Evolutionary conservation across 2,888 invertebrate genomes (phyloP), one percentile per base, ranked within the genome.

Genomic region (Drosophila hawaiiensis): DNA sequence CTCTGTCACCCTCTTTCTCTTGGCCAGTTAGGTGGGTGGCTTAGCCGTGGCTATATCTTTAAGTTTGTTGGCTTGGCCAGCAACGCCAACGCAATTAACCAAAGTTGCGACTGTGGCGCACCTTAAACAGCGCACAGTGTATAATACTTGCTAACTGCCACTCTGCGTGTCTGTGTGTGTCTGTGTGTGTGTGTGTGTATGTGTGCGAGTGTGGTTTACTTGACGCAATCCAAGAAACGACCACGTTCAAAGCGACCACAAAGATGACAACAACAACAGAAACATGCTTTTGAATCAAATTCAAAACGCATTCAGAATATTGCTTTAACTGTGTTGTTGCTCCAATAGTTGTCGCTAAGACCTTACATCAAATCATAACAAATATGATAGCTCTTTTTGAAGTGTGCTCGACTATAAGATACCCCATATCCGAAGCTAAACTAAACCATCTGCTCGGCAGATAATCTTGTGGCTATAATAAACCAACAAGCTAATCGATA

Each of bases 71-170:
- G 53, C 79, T 66, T 69, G 70, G 66, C 72, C 70, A 82, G 61
- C 78, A 53, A 76, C 84, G 84, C 87, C 87, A 85, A 89, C 89
- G 84, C 84, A 85, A 89, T 89, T 85, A 89, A 85, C 84, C 73
- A 86, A 84, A 85, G 84, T 83, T 78, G 79, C 73, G 82, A 71
- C 84, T 66, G 68, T 28, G 89, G 78, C 84, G 62, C 84, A 86
- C 84, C 84, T 84, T 78, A 76, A 78, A 81, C 72, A 78, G 68
- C 50, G 54, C 68, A 67, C 62, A 43, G 33, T 59, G 53, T 37
- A 79, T 43, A 39, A 65, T 43, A 63, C 49, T 54, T 56, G 61
- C 19, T 80, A 47, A 55, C 55, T 37, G 50, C 47, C 16, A 66
- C n/a, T 16, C 47, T 47, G 47, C 2, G 16, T 7, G 16, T 33